Evolutionary conservation across 2,888 invertebrate genomes (phyloP).

Genomic region (Troides oblongomaculatus): DNA sequence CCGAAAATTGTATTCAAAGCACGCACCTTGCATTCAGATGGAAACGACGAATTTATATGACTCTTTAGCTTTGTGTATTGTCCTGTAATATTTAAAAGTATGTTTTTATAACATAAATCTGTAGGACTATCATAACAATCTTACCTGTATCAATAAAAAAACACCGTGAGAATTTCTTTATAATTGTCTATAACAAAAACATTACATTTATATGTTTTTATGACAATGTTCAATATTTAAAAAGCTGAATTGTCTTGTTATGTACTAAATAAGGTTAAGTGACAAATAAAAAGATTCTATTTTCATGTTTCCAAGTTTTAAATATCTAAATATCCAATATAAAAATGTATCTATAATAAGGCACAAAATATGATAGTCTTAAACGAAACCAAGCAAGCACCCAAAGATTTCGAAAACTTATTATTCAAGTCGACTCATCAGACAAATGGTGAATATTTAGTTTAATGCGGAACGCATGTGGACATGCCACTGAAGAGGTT

Average conservation of each 20-base stretch:
- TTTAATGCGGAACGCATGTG: constrained; percentile 31
- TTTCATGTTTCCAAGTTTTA: no score
- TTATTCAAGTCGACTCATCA: constrained; percentile 15
- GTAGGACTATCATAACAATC: background rate
- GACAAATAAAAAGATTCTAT: no score
- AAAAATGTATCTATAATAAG: no score
- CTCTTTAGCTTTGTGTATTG: background rate
- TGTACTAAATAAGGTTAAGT: no score
- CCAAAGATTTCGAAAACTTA: background rate
- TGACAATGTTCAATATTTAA: no score
- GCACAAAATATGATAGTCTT: background rate
- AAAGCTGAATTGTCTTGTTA: no score
- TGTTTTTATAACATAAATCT: background rate
- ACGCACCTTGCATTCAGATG: constrained; percentile 43
- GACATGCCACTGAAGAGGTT: constrained; percentile 64
- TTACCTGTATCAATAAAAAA: background rate
- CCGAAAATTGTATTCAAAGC: constrained; percentile 33
- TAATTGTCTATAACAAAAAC: background rate
- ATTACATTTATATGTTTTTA: background rate
- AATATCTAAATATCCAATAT: no score
- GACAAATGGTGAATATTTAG: constrained; percentile 9
- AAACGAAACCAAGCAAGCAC: background rate
- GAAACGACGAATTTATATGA: constrained; percentile 17
- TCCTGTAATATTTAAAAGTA: background rate
- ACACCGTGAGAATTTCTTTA: background rate